Evolutionary conservation across 2,888 invertebrate genomes (phyloP).

Genomic region (Leptinotarsa juncta): DNA sequence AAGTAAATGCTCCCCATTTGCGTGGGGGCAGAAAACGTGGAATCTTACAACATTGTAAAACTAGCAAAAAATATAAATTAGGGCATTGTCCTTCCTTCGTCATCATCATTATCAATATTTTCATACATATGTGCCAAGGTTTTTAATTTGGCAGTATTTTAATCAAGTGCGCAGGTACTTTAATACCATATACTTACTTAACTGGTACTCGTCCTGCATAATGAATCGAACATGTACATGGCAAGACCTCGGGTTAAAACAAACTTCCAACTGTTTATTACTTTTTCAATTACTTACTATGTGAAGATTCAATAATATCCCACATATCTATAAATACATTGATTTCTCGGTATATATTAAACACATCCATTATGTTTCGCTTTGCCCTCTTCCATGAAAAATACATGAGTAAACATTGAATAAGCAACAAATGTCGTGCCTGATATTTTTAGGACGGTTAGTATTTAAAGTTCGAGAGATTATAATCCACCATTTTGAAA

Average conservation of each 20-base stretch:
- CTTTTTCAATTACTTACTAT: neutral
- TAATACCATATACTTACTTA: too few species aligned
- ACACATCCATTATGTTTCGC: conserved; percentile 23
- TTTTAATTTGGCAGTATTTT: neutral
- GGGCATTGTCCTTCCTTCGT: too few species aligned
- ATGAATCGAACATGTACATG: neutral
- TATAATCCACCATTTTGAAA: conserved; percentile 43
- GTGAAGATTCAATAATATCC: neutral
- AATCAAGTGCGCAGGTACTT: too few species aligned
- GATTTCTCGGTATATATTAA: conserved; percentile 17
- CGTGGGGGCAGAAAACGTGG: too few species aligned
- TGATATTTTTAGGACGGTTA: conserved; percentile 44
- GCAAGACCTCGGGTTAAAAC: neutral
- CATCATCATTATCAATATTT: neutral
- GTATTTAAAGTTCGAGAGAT: conserved; percentile 41
- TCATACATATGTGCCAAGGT: neutral
- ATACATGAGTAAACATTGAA: conserved; percentile 44
- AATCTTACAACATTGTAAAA: too few species aligned
- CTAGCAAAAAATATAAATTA: too few species aligned
- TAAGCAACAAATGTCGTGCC: conserved; percentile 43
- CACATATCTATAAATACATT: conserved; percentile 15
- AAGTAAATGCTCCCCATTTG: neutral
- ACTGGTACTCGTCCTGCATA: neutral
- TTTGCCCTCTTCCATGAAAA: conserved; percentile 42
- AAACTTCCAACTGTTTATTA: neutral